phyloP scores from a whole-genome alignment of 2,888 invertebrate genomes.

The Platycheirus albimanus region DNA sequence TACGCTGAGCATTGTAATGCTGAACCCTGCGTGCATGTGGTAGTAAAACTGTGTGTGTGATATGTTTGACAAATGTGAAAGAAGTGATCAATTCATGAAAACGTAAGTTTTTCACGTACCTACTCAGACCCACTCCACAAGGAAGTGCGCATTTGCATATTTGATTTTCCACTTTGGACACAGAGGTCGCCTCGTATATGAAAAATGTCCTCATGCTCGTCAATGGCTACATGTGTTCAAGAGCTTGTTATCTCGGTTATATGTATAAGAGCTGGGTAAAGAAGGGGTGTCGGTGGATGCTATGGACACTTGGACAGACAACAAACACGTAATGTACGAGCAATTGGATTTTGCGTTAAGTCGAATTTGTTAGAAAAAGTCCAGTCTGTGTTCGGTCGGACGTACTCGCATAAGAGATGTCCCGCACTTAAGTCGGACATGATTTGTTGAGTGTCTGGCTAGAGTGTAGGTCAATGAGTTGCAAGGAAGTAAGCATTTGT shows the following conservation, averaged over 20 bases:
- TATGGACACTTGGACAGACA: constrained; percentile 10
- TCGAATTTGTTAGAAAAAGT: constrained; percentile 38
- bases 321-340: constrained; percentile 57
- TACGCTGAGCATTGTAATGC: constrained; percentile 16
- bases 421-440: constrained; percentile 52
- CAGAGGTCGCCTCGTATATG: constrained; percentile 51
- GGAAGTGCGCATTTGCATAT: constrained; percentile 71
- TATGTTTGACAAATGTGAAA: constrained; percentile 58
- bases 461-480: constrained; percentile 72
- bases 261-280: background rate
- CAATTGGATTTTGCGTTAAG: constrained; percentile 54
- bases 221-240: constrained; percentile 64
- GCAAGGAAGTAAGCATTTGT: constrained; percentile 70
- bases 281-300: background rate
- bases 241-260: constrained; percentile 46
- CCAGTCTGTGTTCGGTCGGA: constrained; percentile 1
- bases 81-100: constrained; percentile 63
- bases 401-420: constrained; percentile 17
- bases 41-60: background rate
- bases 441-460: constrained; percentile 60
- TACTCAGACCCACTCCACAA: constrained; percentile 56
- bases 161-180: constrained; percentile 68
- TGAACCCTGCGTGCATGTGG: background rate
- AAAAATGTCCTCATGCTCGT: constrained; percentile 70
- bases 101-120: constrained; percentile 48